These are phyloP conservation scores for Heliconius ismenius DNA, from an alignment of 2,888 invertebrate species.

Conservation along the genomic window DNA sequence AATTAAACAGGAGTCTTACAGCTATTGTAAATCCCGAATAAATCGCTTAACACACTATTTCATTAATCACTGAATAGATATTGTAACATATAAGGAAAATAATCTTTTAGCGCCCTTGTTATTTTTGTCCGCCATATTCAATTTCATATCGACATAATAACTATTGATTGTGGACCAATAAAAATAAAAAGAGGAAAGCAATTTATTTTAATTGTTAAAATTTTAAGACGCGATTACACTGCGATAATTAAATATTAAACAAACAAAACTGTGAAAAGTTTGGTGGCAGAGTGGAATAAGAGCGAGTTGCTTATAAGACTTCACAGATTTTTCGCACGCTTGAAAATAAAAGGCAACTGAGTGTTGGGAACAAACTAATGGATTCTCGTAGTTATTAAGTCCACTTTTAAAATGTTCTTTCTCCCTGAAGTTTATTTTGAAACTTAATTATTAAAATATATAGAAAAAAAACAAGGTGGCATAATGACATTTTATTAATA, in stretches of 20 bases:
- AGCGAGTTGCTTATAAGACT: constrained; percentile 29
- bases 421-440: not conserved
- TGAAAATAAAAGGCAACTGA: constrained; percentile 15
- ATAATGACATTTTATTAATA: not conserved
- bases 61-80: constrained; percentile 54
- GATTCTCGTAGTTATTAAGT: constrained; percentile 11
- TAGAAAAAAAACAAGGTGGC: not conserved
- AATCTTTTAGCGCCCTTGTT: constrained; percentile 81
- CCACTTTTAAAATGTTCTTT: not conserved
- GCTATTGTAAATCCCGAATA: constrained; percentile 42
- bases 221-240: not conserved
- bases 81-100: constrained; percentile 62
- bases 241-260: constrained; percentile 17
- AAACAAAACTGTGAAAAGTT: constrained; percentile 8
- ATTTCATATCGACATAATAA: constrained; percentile 50
- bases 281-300: constrained; percentile 17
- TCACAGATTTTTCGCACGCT: constrained; percentile 29
- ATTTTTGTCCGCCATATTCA: constrained; percentile 80
- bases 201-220: not conserved
- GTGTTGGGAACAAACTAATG: constrained; percentile 21
- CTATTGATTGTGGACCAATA: not conserved
- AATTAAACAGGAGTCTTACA: constrained; percentile 17
- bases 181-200: not conserved
- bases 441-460: not conserved
- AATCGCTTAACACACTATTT: constrained; percentile 51